These are phyloP conservation scores for Pseudomugil tenellus DNA, from an alignment of 2,797 vertebrate genomes.

Conservation along the genomic window DNA sequence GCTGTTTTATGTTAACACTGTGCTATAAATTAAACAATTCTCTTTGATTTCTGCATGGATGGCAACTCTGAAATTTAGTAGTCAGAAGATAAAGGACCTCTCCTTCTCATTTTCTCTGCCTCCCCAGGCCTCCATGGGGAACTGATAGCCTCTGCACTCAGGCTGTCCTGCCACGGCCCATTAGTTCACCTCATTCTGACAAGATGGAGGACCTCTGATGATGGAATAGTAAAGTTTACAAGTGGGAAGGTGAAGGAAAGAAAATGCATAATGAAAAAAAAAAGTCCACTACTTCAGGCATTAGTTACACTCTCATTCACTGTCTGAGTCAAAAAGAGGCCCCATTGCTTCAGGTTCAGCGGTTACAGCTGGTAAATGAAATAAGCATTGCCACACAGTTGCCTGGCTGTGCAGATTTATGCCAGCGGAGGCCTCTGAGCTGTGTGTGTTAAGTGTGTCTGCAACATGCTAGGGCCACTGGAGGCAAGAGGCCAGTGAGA, in stretches of 20 bases:
- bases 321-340: slow-evolving; percentile 47
- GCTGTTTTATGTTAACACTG: background rate
- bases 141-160: slow-evolving; percentile 72
- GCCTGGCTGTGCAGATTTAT: slow-evolving; percentile 64
- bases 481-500: slow-evolving; percentile 44
- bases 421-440: slow-evolving; percentile 63
- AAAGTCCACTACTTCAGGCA: slow-evolving; percentile 33
- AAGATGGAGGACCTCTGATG: slow-evolving; percentile 74
- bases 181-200: slow-evolving; percentile 75
- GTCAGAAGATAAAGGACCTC: slow-evolving; percentile 29
- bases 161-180: slow-evolving; percentile 71
- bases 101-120: slow-evolving; percentile 37
- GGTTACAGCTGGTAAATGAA: slow-evolving; percentile 69
- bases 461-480: slow-evolving; percentile 31
- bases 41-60: slow-evolving; percentile 32
- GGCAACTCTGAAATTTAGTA: slow-evolving; percentile 31
- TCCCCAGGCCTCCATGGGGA: slow-evolving; percentile 63
- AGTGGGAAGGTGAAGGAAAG: slow-evolving; percentile 19
- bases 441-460: slow-evolving; percentile 52
- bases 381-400: slow-evolving; percentile 56
- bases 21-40: slow-evolving; percentile 14
- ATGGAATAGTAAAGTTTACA: slow-evolving; percentile 62
- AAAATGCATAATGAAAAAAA: slow-evolving; percentile 34
- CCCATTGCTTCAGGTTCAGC: slow-evolving; percentile 66
- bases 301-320: slow-evolving; percentile 55